Evolutionary conservation across 2,113 vertebrate species (phyloP), one percentile per base, ranked within the genome.

Genomic region (Malurus cyaneus): DNA sequence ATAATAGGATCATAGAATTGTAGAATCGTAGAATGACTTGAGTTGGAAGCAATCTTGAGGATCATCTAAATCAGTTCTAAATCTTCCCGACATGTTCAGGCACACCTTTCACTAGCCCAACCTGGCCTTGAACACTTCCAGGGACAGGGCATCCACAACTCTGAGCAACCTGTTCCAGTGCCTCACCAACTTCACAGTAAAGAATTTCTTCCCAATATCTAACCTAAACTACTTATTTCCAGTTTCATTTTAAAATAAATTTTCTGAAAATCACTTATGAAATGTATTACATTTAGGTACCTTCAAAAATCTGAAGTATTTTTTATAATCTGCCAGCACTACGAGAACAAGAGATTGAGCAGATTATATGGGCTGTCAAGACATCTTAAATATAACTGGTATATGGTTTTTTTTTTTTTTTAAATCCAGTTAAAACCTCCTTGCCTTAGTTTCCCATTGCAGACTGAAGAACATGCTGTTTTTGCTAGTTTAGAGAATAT

Each of bases 321-420:
- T 82, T 36, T 25, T 8, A 28, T 14, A 24, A 20, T 57, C 29
- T 36, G 4, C 8, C 60, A 76, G 1, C 2, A n/a, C 8, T 66
- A 60, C 64, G 18, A 59, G 4, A 67, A 8, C 2, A 85, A 69
- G 11, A 4, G 19, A 56, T 20, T 34, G 47, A 60, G 12, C 18
- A 39, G 8, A 52, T 71, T 8, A n/a, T 10, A 74, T 5, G 42
- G 4, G 5, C 0, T 78, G 5, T 79, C 3, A 23, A 61, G 34
- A 47, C 26, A 69, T 3, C 5, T 76, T 47, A 49, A 49, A 53
- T 1, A 0, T 47, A 4, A 3, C n/a, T 61, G 26, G 2, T 14
- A 42, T 34, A 39, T 39, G 39, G 10, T 39, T 39, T 39, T 39
- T 39, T 39, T 39, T 39, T 39, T 39, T 39, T 39, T 39, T 39